Conservation (phyloP, 2,113 vertebrate species). For the Heterotis niloticus region DNA sequence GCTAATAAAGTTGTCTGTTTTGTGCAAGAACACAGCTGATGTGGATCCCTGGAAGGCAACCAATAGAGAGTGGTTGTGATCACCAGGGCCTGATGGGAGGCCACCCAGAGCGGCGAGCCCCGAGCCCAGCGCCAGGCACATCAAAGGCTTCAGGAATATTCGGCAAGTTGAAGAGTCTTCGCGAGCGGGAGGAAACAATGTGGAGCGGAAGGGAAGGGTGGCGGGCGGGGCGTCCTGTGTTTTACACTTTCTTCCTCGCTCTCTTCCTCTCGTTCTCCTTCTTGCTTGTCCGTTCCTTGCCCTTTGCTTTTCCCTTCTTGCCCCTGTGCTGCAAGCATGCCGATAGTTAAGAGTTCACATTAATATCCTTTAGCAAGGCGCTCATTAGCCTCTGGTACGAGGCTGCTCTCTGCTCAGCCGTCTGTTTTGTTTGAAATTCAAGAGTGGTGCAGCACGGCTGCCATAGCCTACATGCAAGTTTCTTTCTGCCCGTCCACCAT, state of each 20-base stretch:
- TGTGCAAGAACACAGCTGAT: conserved; percentile 71
- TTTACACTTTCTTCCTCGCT: not conserved
- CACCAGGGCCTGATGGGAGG: conserved; percentile 79
- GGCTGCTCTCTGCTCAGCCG: conserved; percentile 14
- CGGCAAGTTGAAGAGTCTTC: conserved; percentile 61
- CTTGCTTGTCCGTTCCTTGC: conserved; percentile 8
- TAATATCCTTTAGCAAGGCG: conserved; percentile 25
- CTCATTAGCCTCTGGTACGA: conserved; percentile 23
- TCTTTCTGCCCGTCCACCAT: conserved; percentile 24
- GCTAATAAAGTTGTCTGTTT: conserved; percentile 96
- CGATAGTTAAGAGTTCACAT: conserved; percentile 43
- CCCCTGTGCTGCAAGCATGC: conserved; percentile 46
- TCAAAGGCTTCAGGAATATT: conserved; percentile 73
- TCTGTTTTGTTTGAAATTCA: conserved; percentile 53
- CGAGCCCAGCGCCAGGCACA: conserved; percentile 60
- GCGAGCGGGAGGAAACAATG: not conserved
- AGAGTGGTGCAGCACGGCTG: conserved; percentile 58
- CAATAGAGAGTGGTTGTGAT: conserved; percentile 70
- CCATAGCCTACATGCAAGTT: conserved; percentile 56
- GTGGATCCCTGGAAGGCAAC: conserved; percentile 76
- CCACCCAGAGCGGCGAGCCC: conserved; percentile 79
- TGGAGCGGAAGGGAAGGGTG: not conserved
- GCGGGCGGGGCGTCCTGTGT: not conserved
- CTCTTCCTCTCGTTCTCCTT: conserved; percentile 30
- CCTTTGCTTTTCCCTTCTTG: conserved; percentile 39